Evolutionary conservation across 1,140 invertebrate species (phyloP).

Genomic region (Magallana gigas): DNA sequence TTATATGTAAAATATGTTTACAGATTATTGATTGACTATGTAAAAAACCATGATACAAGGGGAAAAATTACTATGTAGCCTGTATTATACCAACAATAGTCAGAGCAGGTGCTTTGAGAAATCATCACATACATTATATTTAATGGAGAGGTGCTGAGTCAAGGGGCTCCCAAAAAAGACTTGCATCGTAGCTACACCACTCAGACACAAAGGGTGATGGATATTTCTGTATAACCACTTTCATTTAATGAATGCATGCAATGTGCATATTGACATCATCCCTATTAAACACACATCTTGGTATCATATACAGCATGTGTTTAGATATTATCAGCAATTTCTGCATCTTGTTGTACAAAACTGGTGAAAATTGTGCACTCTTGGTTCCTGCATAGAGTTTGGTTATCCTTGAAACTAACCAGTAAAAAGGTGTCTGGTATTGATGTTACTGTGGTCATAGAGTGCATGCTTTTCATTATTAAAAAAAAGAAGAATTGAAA

Average conservation of each 20-base stretch:
- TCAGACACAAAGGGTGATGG: not conserved
- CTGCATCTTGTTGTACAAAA: not conserved
- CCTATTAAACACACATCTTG: not conserved
- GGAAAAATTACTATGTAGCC: not conserved
- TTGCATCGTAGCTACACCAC: too few species aligned
- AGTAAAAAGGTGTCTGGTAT: not conserved
- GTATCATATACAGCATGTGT: not conserved
- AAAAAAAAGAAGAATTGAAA: too few species aligned
- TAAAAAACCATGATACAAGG: not conserved
- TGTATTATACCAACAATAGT: not conserved
- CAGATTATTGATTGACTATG: not conserved
- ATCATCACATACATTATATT: too few species aligned
- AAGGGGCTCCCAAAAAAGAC: too few species aligned
- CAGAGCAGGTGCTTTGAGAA: conserved; percentile 17
- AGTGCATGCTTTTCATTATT: not conserved
- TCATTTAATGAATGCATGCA: not conserved
- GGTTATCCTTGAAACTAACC: not conserved
- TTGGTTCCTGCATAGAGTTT: not conserved
- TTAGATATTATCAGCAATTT: not conserved
- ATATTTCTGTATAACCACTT: not conserved
- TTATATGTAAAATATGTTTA: not conserved
- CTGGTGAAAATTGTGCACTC: not conserved
- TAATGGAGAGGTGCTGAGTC: too few species aligned
- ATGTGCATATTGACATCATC: conserved; percentile 2
- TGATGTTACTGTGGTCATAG: not conserved